Base-by-base conservation (phyloP, 1,140 invertebrate genomes). In the Pissodes strobi region DNA sequence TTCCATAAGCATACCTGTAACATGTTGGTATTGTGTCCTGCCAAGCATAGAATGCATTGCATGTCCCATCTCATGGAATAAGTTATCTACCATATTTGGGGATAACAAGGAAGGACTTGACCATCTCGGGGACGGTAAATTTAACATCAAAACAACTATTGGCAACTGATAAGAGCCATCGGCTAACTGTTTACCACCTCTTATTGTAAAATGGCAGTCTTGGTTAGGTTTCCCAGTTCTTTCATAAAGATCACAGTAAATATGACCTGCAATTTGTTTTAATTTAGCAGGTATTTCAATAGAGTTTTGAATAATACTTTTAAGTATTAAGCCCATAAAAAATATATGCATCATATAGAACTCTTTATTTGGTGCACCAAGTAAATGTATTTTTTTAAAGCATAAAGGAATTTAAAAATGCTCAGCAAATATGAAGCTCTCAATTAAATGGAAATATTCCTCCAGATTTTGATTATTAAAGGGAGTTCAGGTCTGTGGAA, bases 11-110 rank as follows among this genome's bases (percentile, higher is more conserved):
- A 27, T 49, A 62, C 96, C 97, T 19, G 95, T 94, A 13, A 98
- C 93, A 80, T 99, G 97, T 80, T 99, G 97, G 82, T 98, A 96
- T 59, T 87, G 85, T 0, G 97, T 97, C 68, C 94, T 84, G 5
- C 91, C 97, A 51, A 99, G 78, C 95, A 99, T 99, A 3, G 97
- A 99, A 80, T 99, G 98, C 84, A 99, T 90, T 4, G 97, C 98
- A 82, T 99, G 98, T 0, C 97, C 97, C 90, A 98, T 93, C 84
- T 99, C 97, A 76, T 99, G 98, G 80, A 99, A 99, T 22, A 99
- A 80, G 82, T 98, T 99, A 77, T 99, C 96, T 9, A 98, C 88
- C 64, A 91, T 88, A 12, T 86, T 84, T 0, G 92, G 90, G 27
- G 86, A 88, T 17, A 99, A 81, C 30, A 98, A 80, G 25, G 91